Evolutionary conservation across 2,797 vertebrate genomes (phyloP).

Genomic region (Sitta carolinensis): DNA sequence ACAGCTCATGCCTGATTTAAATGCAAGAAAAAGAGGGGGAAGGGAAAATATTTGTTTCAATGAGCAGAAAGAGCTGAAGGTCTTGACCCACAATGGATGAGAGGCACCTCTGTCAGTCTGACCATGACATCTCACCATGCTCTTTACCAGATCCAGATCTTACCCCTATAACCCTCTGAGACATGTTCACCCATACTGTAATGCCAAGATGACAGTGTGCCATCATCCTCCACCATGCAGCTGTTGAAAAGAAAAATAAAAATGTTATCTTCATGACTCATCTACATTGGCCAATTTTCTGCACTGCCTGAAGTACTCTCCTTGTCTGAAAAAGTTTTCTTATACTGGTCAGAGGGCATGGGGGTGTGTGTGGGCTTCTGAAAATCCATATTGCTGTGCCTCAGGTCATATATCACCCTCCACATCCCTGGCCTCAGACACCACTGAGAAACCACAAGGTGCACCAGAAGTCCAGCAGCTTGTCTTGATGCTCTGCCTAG

Average conservation of each 20-base stretch:
- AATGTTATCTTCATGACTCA: background rate
- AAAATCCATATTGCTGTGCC: background rate
- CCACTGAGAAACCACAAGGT: background rate
- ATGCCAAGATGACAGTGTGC: background rate
- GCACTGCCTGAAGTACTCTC: background rate
- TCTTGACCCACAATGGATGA: background rate
- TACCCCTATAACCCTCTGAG: background rate
- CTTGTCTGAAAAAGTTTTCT: background rate
- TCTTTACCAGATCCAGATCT: background rate
- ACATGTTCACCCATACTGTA: background rate
- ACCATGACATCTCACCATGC: background rate
- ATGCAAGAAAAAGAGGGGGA: background rate
- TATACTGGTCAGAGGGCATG: background rate
- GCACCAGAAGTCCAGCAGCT: background rate
- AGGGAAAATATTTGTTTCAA: background rate
- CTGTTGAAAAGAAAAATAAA: background rate
- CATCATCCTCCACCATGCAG: fast-evolving
- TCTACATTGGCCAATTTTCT: background rate
- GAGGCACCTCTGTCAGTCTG: background rate
- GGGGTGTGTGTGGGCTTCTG: background rate
- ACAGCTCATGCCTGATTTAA: background rate
- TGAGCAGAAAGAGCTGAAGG: background rate
- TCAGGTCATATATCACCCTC: background rate
- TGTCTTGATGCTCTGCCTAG: background rate
- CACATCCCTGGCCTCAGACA: background rate